Conservation (phyloP, 2,888 invertebrate genomes). For the Incurvaria masculella region DNA sequence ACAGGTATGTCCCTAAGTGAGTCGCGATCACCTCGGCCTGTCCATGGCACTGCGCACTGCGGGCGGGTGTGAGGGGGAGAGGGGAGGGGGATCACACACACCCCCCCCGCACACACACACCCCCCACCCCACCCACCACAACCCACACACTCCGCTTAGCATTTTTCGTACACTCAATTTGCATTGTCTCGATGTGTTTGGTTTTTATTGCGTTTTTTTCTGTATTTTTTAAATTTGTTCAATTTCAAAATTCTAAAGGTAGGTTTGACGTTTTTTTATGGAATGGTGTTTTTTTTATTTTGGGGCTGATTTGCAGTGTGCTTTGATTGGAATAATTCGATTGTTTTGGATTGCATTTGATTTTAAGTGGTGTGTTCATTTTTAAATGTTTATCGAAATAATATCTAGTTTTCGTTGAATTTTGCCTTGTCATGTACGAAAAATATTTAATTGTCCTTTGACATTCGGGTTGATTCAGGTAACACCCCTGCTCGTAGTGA, state of each 20-base stretch:
- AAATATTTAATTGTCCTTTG: constrained; percentile 24
- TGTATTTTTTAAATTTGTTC: neutral
- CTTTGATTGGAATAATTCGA: constrained; percentile 34
- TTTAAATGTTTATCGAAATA: neutral
- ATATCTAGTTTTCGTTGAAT: constrained; percentile 34
- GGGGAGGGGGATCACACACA: constrained; percentile 52
- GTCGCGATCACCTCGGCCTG: constrained; percentile 47
- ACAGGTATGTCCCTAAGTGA: constrained; percentile 62
- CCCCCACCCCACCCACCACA: neutral
- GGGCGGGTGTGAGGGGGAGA: constrained; percentile 48
- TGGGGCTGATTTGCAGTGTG: constrained; percentile 10
- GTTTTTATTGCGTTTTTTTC: constrained; percentile 28
- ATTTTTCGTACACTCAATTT: constrained; percentile 32
- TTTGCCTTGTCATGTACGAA: constrained; percentile 42
- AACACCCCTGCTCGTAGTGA: constrained; percentile 36
- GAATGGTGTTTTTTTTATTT: neutral
- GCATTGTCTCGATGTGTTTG: constrained; percentile 50
- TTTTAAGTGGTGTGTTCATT: constrained; percentile 42
- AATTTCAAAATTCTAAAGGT: constrained; percentile 25
- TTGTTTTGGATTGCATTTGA: constrained; percentile 34
- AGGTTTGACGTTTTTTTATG: constrained; percentile 19
- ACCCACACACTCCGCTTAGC: neutral
- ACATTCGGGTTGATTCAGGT: constrained; percentile 50
- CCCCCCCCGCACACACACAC: constrained; percentile 16
- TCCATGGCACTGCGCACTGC: constrained; percentile 40